Base-by-base conservation (phyloP, 2,888 invertebrate species). In the Cataglyphis livida region DNA sequence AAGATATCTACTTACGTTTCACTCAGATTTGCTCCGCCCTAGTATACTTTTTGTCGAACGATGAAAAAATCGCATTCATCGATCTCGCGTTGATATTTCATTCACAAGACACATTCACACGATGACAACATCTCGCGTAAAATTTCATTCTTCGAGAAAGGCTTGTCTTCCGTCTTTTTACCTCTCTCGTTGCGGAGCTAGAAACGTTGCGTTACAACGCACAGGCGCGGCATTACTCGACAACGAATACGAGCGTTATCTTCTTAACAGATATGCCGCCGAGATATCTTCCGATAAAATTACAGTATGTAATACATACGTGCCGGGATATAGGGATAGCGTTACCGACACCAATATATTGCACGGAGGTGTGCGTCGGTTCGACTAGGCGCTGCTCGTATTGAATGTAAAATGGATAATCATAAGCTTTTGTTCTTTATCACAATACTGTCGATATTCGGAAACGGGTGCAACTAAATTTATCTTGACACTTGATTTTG, bases 221-320 rank as follows among this genome's bases (percentile, higher is more conserved):
- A 86, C 85, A 93, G 91, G 91, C 87, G 92, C 90, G 91, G 90
- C 87, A 87, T 88, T 89, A 88, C 86, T 87, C 89, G 87, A 75
- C 85, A 87, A 86, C 85, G 90, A 90, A 88, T 89, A 85, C 89
- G 84, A 81, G 76, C 87, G 91, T 93, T 93, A 93, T 93, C 93
- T 90, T 84, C 76, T 87, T 86, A 51, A 88, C 86, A 92, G 93
- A 93, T 93, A 93, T 87, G 91, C 87, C 84, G 86, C 48, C 84
- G 90, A 92, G 92, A 93, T 93, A 93, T 92, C 92, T 90, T 87
- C 76, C 87, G 93, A 93, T 93, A 93, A 93, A 90, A 86, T 81
- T 82, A 64, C 84, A 86, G 71, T 64, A 86, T 90, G 86, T 7
- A 51, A 51, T n/a, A 51, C 48, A 84, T 79, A 81, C 66, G 84